Conservation (phyloP, 2,888 invertebrate genomes). For the Euplexia lucipara region DNA sequence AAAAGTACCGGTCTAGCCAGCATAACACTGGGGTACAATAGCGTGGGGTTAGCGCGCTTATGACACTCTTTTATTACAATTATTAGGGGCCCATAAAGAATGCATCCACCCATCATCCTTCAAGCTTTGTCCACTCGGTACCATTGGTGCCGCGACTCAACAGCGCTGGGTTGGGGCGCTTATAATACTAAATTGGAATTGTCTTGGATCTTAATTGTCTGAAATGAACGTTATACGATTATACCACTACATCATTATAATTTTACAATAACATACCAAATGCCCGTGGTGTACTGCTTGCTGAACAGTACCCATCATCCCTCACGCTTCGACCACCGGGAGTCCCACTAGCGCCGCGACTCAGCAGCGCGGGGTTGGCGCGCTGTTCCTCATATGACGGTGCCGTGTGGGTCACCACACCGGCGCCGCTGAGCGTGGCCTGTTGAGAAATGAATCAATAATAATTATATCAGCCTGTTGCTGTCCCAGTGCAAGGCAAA, state of each 20-base stretch:
- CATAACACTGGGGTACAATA: no score
- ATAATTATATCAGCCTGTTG: no score
- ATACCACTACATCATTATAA: neutral
- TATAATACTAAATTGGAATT: neutral
- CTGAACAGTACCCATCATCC: constrained; percentile 93
- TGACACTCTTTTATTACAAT: neutral
- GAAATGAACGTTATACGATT: no score
- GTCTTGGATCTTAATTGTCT: no score
- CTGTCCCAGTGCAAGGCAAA: no score
- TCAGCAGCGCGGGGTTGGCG: constrained; percentile 84
- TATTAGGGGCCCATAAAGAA: constrained; percentile 82
- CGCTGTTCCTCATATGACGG: constrained; percentile 88
- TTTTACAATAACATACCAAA: constrained; percentile 82
- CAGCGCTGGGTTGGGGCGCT: constrained; percentile 84
- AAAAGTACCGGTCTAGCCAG: no score
- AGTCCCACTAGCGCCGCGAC: constrained; percentile 80
- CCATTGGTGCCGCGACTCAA: constrained; percentile 79
- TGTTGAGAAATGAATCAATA: no score
- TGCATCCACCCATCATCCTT: constrained; percentile 92
- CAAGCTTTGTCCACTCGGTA: constrained; percentile 84
- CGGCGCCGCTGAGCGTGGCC: constrained; percentile 79
- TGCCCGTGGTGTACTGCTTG: constrained; percentile 92
- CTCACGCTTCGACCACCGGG: constrained; percentile 87
- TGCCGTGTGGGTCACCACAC: constrained; percentile 85
- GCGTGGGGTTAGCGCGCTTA: neutral